phyloP scores from a whole-genome alignment of 2,113 vertebrate genomes.

The Phaethon lepturus region DNA sequence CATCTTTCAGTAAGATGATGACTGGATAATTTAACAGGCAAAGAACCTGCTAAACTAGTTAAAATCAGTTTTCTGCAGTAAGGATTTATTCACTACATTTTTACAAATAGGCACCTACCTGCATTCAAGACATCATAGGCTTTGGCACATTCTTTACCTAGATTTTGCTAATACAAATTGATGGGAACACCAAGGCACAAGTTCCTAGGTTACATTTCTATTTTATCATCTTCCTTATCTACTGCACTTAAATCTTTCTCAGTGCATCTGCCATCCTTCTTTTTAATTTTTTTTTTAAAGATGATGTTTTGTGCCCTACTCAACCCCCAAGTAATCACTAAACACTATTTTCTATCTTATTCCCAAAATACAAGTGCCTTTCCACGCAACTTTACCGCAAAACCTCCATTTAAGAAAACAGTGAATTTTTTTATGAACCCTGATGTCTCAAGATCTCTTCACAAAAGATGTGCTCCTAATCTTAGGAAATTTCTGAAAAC shows the following conservation, averaged over 20 bases:
- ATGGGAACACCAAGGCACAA: background rate
- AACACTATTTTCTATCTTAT: background rate
- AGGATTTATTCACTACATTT: background rate
- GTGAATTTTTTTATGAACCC: background rate
- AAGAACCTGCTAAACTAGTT: background rate
- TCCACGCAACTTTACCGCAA: background rate
- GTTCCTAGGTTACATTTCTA: background rate
- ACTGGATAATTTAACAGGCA: background rate
- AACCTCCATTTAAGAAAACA: background rate
- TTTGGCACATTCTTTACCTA: background rate
- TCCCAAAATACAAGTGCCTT: background rate
- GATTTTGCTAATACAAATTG: background rate
- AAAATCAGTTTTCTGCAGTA: background rate
- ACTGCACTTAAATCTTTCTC: background rate
- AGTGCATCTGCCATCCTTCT: background rate
- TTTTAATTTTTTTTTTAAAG: rapidly evolving
- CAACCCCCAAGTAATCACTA: rapidly evolving
- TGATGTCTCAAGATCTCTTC: background rate
- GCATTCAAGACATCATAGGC: background rate
- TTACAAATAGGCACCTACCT: background rate
- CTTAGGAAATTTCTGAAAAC: background rate
- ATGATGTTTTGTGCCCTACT: background rate
- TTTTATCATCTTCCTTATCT: background rate
- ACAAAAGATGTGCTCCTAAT: background rate
- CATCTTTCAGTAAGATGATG: background rate